Evolutionary conservation across 2,888 invertebrate species (phyloP).

Genomic region (Agonopterix heracliana): DNA sequence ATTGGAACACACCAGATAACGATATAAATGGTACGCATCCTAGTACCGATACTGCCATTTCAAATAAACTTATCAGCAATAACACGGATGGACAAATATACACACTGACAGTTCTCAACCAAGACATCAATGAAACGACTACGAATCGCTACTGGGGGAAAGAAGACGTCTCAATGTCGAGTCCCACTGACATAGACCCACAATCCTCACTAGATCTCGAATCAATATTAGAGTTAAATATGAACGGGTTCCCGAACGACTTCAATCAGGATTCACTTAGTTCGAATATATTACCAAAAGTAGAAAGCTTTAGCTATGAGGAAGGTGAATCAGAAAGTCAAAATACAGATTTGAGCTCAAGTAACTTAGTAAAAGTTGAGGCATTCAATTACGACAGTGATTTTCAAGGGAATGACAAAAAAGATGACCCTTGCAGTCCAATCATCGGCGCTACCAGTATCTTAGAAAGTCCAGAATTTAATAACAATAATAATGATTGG

Average conservation of each 20-base stretch:
- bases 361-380: constrained; percentile 72
- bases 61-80: constrained; percentile 67
- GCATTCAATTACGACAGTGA: constrained; percentile 59
- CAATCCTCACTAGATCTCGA: constrained; percentile 84
- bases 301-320: constrained; percentile 84
- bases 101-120: constrained; percentile 90
- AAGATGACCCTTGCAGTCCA: constrained; percentile 58
- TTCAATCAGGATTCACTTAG: constrained; percentile 75
- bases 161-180: constrained; percentile 78
- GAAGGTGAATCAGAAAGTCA: constrained; percentile 87
- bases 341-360: constrained; percentile 81
- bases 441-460: constrained; percentile 69
- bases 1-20: constrained; percentile 81
- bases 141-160: constrained; percentile 80
- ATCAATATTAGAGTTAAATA: constrained; percentile 81
- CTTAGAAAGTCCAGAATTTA: constrained; percentile 75
- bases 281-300: constrained; percentile 78
- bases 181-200: constrained; percentile 77
- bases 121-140: constrained; percentile 81
- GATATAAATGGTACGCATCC: constrained; percentile 72
- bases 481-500: constrained; percentile 89
- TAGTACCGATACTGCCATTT: constrained; percentile 66
- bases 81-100: constrained; percentile 90
- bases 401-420: constrained; percentile 56
- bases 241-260: constrained; percentile 77